Evolutionary conservation across 2,113 vertebrate genomes (phyloP), one percentile per base, ranked within the genome.

Genomic region (Mustela nigripes): DNA sequence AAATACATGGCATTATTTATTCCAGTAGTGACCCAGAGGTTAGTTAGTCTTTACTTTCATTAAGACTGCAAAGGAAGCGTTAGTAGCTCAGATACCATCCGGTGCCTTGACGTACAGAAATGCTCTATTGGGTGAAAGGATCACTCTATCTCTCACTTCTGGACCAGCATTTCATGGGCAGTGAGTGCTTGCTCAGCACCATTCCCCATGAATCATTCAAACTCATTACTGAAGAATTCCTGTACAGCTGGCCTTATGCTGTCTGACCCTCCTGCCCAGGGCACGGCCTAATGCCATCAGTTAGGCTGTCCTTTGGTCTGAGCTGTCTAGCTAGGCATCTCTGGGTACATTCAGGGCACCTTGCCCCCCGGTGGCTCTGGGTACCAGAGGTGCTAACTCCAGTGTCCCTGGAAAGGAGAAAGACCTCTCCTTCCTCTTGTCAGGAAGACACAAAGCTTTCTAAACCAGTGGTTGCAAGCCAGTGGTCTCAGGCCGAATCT

Each of bases 11-110:
- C 28, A 67, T 58, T 39, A 62, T 56, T 76, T 69, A 91, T 89
- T 87, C 71, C 10, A 60, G 67, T 82, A 93, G 22, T 78, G 91
- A 95, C 65, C 74, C 63, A 18, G 84, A 86, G 39, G 48, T 74
- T 65, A 45, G 74, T 31, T 78, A 62, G 65, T 65, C 33, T 63
- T 81, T 69, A 82, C 85, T 89, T 56, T 95, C 26, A 79, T 58
- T 73, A 79, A 94, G 62, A 92, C 11, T 11, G 60, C 60, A 85
- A 94, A 96, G 62, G 53, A 48, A 73, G 81, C 76, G 50, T 67
- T 78, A 42, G 53, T 53, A 18, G 94, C 69, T 50, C 60, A 53
- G 69, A 62, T 4, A 60, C 65, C 58, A 58, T 56, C 28, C 14
- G 9, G 39, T 24, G 6, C 22, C 84, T 56, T 60, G 62, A 60